Evolutionary conservation across 2,888 invertebrate species (phyloP).

Genomic region (Nephrotoma guestfalica): DNA sequence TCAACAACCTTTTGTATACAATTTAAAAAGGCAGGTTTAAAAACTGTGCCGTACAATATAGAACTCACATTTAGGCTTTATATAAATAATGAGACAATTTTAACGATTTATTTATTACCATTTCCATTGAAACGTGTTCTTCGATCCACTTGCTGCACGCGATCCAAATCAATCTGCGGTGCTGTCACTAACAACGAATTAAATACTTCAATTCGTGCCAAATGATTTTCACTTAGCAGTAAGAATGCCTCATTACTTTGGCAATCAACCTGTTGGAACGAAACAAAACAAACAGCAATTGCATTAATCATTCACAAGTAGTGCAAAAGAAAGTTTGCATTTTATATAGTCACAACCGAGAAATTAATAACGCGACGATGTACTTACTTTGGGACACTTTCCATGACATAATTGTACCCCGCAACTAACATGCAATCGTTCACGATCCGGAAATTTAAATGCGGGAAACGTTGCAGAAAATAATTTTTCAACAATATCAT

Average conservation of each 20-base stretch:
- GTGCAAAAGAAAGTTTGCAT: neutral
- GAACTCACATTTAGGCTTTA: neutral
- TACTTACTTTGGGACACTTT: constrained; percentile 46
- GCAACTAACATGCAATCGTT: constrained; percentile 62
- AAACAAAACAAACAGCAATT: constrained; percentile 11
- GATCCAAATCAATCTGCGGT: constrained; percentile 58
- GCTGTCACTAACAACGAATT: constrained; percentile 69
- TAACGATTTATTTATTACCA: constrained; percentile 18
- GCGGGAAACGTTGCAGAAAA: constrained; percentile 53
- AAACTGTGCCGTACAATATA: neutral
- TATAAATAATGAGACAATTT: neutral
- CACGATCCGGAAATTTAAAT: constrained; percentile 69
- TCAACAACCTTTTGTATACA: neutral
- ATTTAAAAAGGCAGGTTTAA: neutral
- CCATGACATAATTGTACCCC: constrained; percentile 61
- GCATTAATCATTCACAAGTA: neutral
- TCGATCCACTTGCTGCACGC: constrained; percentile 15
- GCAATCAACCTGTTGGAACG: constrained; percentile 29
- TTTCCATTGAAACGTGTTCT: constrained; percentile 13
- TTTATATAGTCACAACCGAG: neutral
- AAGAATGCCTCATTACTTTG: constrained; percentile 23
- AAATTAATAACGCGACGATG: neutral
- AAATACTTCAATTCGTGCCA: constrained; percentile 50
- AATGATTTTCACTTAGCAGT: constrained; percentile 25
- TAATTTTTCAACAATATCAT: constrained; percentile 30